phyloP scores from a whole-genome alignment of 35 echinoderm and acorn worm genomes.

The Patiria miniata region DNA sequence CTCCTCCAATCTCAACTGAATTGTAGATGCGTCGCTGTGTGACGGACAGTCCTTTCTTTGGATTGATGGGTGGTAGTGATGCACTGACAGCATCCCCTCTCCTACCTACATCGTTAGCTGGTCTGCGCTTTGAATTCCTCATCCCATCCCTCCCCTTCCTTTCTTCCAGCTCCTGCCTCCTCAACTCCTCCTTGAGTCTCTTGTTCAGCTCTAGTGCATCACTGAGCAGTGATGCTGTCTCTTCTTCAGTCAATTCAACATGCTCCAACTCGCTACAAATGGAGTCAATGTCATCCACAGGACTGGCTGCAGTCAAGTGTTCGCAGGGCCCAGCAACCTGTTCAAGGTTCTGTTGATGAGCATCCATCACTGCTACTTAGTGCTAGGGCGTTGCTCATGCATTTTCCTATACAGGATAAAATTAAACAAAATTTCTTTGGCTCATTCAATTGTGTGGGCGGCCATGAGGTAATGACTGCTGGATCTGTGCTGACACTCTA shows the following conservation, averaged over 20 bases:
- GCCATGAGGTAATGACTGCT: no score
- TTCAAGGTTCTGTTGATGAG: no score
- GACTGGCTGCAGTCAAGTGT: no score
- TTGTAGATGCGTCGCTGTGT: constrained; percentile 1
- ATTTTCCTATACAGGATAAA: no score
- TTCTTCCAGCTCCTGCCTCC: not conserved
- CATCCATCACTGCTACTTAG: no score
- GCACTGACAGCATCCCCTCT: not conserved
- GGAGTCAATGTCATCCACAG: not conserved
- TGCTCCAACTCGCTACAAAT: constrained; percentile 5
- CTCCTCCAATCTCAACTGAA: not conserved
- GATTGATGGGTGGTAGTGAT: constrained; percentile 16
- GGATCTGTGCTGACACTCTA: no score
- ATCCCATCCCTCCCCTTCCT: not conserved
- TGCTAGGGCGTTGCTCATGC: no score
- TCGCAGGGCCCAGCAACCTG: no score
- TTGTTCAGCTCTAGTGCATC: not conserved
- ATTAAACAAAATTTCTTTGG: no score
- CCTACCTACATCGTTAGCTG: not conserved
- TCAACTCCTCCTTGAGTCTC: not conserved
- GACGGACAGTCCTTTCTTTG: constrained; percentile 1
- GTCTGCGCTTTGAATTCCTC: not conserved
- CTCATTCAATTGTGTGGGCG: no score
- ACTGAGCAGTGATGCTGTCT: not conserved
- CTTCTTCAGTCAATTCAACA: not conserved